Conservation (phyloP, 2,113 vertebrate species). For the Gallinago jamesoni region DNA sequence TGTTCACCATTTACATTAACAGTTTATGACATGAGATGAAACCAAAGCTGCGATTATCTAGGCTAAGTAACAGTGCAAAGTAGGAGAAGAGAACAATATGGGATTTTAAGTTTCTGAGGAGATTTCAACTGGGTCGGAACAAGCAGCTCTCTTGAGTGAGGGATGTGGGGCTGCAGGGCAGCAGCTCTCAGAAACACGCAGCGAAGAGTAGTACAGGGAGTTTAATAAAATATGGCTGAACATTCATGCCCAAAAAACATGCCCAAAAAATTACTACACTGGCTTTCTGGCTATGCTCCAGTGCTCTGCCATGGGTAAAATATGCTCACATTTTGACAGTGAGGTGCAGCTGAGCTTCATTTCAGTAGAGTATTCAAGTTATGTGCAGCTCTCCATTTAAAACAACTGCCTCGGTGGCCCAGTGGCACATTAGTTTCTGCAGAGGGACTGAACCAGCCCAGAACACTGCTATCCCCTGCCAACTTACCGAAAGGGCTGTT, state of each 20-base stretch:
- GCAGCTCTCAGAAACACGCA: background rate
- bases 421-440: background rate
- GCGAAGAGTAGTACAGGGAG: background rate
- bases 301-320: background rate
- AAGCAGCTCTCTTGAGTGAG: background rate
- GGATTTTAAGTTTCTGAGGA: background rate
- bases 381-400: background rate
- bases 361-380: background rate
- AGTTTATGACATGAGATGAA: background rate
- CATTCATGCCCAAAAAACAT: background rate
- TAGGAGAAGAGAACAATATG: background rate
- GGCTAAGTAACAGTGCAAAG: background rate
- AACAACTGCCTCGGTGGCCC: background rate
- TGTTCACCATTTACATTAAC: background rate
- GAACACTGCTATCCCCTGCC: background rate
- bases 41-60: background rate
- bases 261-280: background rate
- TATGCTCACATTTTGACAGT: background rate
- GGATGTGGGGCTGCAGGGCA: background rate
- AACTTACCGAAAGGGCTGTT: background rate
- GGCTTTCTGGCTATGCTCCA: background rate
- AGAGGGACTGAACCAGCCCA: background rate
- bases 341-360: background rate
- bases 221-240: constrained; percentile 15
- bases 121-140: background rate